Conservation (phyloP, 2,113 vertebrate genomes). For the Otis tarda region DNA sequence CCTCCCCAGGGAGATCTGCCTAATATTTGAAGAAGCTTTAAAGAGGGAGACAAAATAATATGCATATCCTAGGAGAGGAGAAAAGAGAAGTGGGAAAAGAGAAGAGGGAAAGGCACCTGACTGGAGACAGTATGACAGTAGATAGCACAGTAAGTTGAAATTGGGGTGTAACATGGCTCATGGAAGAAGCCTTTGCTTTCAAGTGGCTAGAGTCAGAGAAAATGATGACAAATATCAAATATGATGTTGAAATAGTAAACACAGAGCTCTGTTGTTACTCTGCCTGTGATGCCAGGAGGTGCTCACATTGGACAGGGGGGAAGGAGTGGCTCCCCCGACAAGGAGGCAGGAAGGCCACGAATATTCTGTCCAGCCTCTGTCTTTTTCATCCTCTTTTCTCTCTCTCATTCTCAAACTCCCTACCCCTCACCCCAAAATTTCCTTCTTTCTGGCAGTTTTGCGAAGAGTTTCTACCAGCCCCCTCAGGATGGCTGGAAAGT, state of each 20-base stretch:
- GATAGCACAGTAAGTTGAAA: not conserved
- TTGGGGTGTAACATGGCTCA: not conserved
- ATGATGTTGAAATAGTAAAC: not conserved
- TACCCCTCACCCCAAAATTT: not conserved
- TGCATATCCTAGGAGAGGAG: not conserved
- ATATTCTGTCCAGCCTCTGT: not conserved
- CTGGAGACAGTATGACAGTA: not conserved
- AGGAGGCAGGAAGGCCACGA: not conserved
- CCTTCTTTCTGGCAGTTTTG: not conserved
- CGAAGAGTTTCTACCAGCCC: not conserved
- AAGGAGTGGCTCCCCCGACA: not conserved
- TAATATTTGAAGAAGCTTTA: constrained; percentile 37
- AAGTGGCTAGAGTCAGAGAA: not conserved
- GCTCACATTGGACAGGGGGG: rapidly evolving
- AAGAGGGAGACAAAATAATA: not conserved
- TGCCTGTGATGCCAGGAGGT: not conserved
- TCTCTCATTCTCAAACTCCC: not conserved
- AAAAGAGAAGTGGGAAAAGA: not conserved
- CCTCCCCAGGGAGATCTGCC: not conserved
- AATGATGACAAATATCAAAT: not conserved
- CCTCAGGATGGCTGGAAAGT: not conserved
- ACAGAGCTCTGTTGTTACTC: not conserved
- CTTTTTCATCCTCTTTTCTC: not conserved
- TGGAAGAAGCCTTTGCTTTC: not conserved
- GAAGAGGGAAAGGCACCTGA: not conserved